Evolutionary conservation across 2,888 invertebrate genomes (phyloP), one percentile per base, ranked within the genome.

Genomic region (Diadegma fenestrale): DNA sequence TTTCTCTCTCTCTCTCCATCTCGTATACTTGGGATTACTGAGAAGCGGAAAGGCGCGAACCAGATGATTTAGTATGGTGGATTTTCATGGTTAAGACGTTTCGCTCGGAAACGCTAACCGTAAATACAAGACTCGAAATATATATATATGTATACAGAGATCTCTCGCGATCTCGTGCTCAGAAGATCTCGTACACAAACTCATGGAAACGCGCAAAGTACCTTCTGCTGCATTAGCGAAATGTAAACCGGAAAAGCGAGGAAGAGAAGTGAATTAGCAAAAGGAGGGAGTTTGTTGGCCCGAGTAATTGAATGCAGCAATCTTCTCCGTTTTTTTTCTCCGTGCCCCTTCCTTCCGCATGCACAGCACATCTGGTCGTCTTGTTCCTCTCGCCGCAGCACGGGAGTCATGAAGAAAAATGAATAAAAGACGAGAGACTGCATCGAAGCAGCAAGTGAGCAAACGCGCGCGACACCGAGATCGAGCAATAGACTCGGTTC

Each of bases 191-290:
- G n/a, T 33, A 72, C 43, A 58, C 17, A 19, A 61, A 48, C 79
- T 19, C 33, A 8, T 45, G 22, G n/a, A 69, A 26, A 33, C n/a
- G 41, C 41, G 41, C 41, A 41, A 37, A 37, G 45, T 48, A n/a
- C 58, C 66, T 76, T 69, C 37, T 77, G 79, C 71, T 68, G 87
- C 68, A 73, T 75, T 80, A 72, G 66, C 88, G 87, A 91, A 91
- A 91, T 91, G 91, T 90, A 89, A 91, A 92, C 91, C 91, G 92
- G 92, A 92, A 92, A 92, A 91, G 66, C 73, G 89, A 89, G 89
- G 88, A 88, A 88, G 88, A 88, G 89, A 90, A 91, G 91, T 91
- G 91, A 91, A 92, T 92, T 91, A 91, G 90, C 90, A 87, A 30
- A 30, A 90, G 58, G 26, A 61, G 48, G 8, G 69, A n/a, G 73